These are phyloP conservation scores for Dorcus hopei DNA, from an alignment of 2,888 invertebrate species.

Conservation along the genomic window DNA sequence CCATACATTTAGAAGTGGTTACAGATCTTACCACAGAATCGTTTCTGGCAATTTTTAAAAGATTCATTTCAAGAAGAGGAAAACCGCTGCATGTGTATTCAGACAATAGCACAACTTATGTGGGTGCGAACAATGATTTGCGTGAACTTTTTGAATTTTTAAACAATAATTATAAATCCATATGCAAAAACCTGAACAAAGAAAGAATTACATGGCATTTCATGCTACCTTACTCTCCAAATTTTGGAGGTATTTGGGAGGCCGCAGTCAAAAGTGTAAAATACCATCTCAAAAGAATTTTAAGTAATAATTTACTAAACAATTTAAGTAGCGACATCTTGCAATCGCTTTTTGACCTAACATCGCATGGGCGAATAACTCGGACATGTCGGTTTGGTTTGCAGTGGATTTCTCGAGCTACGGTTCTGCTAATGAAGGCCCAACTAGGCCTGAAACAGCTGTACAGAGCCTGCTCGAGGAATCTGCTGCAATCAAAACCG, in stretches of 20 bases:
- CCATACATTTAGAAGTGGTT: too few species aligned
- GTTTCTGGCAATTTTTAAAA: slow-evolving; percentile 8
- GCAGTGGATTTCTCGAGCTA: too few species aligned
- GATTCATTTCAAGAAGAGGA: slow-evolving; percentile 13
- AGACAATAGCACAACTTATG: neutral
- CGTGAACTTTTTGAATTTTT: neutral
- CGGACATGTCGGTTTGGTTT: too few species aligned
- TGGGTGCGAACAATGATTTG: neutral
- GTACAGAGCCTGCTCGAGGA: too few species aligned
- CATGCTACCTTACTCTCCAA: neutral
- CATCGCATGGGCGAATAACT: too few species aligned
- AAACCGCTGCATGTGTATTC: neutral
- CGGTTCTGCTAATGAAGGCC: too few species aligned
- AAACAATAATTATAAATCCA: neutral
- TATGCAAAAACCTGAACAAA: neutral
- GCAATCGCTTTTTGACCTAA: too few species aligned
- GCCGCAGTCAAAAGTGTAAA: neutral
- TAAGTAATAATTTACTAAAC: neutral
- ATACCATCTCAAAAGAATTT: neutral
- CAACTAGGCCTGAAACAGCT: too few species aligned
- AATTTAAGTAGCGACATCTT: too few species aligned
- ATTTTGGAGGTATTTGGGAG: neutral
- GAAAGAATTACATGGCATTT: neutral
- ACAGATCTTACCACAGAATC: slow-evolving; percentile 11
- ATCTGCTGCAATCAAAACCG: too few species aligned